Base-by-base conservation (phyloP, 1,140 invertebrate genomes). In the Drosophila lacertosa region DNA sequence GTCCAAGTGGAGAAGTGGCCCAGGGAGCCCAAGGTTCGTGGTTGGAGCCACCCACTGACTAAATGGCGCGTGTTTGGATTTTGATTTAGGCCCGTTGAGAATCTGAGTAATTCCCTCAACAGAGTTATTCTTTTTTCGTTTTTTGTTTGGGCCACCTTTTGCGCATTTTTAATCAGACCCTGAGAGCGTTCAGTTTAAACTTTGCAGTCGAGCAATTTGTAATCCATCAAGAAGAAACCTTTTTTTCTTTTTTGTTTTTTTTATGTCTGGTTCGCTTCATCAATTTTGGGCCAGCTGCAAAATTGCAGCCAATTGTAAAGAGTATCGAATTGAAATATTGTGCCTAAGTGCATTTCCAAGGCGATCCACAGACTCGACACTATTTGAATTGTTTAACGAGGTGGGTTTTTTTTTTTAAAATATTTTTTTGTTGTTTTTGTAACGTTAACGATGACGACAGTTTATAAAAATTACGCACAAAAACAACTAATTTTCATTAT, bases 291-390 rank as follows among this genome's bases (percentile, higher is more conserved):
- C 45, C 69, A 72, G 63, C 63, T 64, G 68, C 54, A 57, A 83
- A 86, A 77, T 88, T 81, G 82, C 81, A 88, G 74, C 66, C 76
- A 88, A 86, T 86, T 86, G 74, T 82, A 82, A 82, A 78, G 51
- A 62, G 67, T 80, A 63, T 86, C 73, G 69, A 66, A 33, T 50
- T 50, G 51, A 80, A 80, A 77, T 79, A 73, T 57, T 74, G 69
- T 79, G 83, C 78, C 83, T 88, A 89, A 88, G 83, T 89, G 82
- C 78, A 83, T 79, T 89, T 89, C 53, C 82, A 88, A 88, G 82
- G 82, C 82, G 37, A 88, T 76, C 82, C 40, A 29, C 58, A 55
- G 35, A 54, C 40, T 54, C 54, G 47, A 16, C n/a, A n/a, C 53
- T 60, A 59, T 66, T 35, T 48, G 74, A 76, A 75, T 75, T 72